These are phyloP conservation scores for Syngnathus typhle DNA, from an alignment of 2,113 vertebrate genomes.

Conservation along the genomic window DNA sequence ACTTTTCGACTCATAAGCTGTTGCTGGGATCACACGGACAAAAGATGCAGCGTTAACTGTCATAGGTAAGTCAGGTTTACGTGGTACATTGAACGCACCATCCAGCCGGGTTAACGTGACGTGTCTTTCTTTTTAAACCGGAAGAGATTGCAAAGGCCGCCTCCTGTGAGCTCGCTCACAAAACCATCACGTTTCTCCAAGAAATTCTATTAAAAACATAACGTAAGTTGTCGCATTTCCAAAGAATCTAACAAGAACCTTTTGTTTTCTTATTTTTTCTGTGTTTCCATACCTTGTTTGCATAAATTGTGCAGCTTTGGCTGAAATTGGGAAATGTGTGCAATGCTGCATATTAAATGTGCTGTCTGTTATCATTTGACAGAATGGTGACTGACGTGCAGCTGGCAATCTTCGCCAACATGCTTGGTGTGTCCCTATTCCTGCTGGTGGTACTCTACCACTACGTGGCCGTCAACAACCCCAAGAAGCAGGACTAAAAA, in stretches of 20 bases:
- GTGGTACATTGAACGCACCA: neutral
- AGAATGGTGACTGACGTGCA: conserved; percentile 98
- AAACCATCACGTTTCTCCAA: neutral
- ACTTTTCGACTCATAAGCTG: neutral
- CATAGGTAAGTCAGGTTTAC: neutral
- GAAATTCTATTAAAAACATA: neutral
- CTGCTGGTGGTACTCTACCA: conserved; percentile 92
- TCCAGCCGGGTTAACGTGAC: neutral
- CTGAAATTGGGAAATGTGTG: too few species aligned
- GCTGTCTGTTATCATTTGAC: conserved; percentile 5
- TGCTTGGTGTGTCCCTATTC: conserved; percentile 95
- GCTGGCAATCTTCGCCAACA: conserved; percentile 96
- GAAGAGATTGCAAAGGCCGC: neutral
- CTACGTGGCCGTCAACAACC: conserved; percentile 96
- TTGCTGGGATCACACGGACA: neutral
- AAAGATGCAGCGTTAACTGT: neutral
- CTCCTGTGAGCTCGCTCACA: neutral
- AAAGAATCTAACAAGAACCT: neutral
- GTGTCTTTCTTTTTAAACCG: conserved; percentile 8
- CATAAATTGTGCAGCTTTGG: neutral
- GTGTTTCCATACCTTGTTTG: neutral
- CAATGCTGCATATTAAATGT: neutral
- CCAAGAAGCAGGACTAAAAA: conserved; percentile 86
- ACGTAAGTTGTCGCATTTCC: neutral
- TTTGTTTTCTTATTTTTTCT: neutral